Percentiles rank a stretch among this genome's conserved stretches.
Evolutionary conservation across 2,888 invertebrate genomes (phyloP).

Genomic region (Omphaloscelis lunosa): DNA sequence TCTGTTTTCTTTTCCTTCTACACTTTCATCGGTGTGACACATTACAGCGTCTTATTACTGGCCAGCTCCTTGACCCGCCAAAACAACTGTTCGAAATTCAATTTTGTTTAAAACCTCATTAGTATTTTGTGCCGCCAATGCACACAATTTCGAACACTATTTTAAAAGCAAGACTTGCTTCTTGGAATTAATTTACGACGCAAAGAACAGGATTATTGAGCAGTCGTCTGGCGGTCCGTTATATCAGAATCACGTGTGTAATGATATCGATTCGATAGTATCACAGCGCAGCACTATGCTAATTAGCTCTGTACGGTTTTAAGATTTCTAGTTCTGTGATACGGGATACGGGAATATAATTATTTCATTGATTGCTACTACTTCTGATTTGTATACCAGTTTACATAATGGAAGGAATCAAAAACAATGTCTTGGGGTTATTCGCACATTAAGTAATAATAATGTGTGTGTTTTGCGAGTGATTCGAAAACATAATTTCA

Average conservation of each 20-base stretch:
- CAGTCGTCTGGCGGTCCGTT: slow-evolving; percentile 56
- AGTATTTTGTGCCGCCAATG: slow-evolving; percentile 10
- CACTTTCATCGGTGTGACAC: background rate
- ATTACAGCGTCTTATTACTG: background rate
- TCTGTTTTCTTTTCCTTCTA: background rate
- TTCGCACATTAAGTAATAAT: background rate
- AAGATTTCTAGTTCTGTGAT: background rate
- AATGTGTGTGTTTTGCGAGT: background rate
- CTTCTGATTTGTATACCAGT: background rate
- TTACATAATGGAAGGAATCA: background rate
- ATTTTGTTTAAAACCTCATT: slow-evolving; percentile 5
- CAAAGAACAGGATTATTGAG: slow-evolving; percentile 62
- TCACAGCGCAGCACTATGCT: slow-evolving; percentile 11
- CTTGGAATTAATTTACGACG: slow-evolving; percentile 53
- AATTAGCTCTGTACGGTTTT: slow-evolving; percentile 19
- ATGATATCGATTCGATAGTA: too few relatives aligned
- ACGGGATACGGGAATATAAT: background rate
- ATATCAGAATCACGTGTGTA: slow-evolving; percentile 48
- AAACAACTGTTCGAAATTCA: background rate
- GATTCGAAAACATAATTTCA: background rate
- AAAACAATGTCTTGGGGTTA: background rate
- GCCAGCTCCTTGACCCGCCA: background rate
- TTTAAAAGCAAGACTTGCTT: slow-evolving; percentile 40
- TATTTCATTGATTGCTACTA: background rate
- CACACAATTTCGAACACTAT: slow-evolving; percentile 37